Base-by-base conservation (phyloP, 1,140 invertebrate genomes). In the Lordiphosa mommai region DNA sequence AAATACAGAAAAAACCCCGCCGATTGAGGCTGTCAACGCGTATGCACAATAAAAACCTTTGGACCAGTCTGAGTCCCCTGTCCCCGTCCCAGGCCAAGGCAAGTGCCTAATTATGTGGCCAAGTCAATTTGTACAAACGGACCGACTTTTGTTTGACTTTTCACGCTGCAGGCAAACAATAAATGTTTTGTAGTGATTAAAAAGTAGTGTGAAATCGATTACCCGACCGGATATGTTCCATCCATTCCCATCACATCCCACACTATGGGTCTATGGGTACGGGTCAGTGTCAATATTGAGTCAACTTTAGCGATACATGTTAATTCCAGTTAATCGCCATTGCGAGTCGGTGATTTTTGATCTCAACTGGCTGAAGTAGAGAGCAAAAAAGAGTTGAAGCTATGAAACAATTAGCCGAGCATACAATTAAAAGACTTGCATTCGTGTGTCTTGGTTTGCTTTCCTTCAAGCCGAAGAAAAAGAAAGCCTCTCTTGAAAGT, bases 121-220 rank as follows among this genome's bases (percentile, higher is more conserved):
- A 71, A 68, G 76, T 82, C 76, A 82, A 82, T 82, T 82, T 82
- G 76, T 82, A 57, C 70, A 69, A 27, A 56, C 29, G 17, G 40
- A 17, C 33, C 27, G 57, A 4, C 30, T 37, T 67, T 72, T 82
- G 71, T 82, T 82, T 82, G 73, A 76, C 76, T 84, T 76, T 80
- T 82, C 76, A 76, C 76, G 76, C 66, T 72, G 66, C 69, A 67
- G 53, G 77, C 76, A 82, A 82, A 82, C 76, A 82, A 82, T 63
- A 60, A 76, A 76, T 84, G 77, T 63, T 76, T 82, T 76, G 77
- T 84, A 61, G 76, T 82, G 77, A 82, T 82, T 82, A 82, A 82
- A 82, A 82, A 82, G 67, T 82, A 82, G 77, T 82, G 76, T 82
- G 76, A 82, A 82, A 82, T 82, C 76, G 77, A 82, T 82, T 82